Evolutionary conservation across 2,113 vertebrate genomes (phyloP).

Genomic region (Cariama cristata): DNA sequence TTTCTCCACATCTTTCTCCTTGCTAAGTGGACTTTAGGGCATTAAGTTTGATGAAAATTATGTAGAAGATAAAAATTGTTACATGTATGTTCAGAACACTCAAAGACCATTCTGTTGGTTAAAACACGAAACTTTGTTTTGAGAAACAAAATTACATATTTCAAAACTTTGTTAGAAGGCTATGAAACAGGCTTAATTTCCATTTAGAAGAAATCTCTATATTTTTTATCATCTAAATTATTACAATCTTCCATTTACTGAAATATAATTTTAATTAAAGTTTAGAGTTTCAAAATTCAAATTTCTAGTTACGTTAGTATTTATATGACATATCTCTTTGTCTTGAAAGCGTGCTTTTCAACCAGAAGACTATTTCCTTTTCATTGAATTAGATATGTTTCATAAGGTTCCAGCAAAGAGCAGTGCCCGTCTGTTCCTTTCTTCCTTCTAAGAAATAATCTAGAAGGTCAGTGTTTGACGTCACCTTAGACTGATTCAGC

Average conservation of each 20-base stretch:
- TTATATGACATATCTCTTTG: not conserved
- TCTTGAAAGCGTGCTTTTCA: not conserved
- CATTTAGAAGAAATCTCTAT: not conserved
- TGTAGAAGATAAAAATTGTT: not conserved
- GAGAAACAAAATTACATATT: not conserved
- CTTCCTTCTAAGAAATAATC: not conserved
- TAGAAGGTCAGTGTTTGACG: not conserved
- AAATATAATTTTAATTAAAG: conserved; percentile 2
- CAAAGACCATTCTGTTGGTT: not conserved
- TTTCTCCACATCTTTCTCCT: not conserved
- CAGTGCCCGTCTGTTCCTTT: not conserved
- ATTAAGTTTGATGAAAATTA: not conserved
- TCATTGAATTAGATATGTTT: not conserved
- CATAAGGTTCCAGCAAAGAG: not conserved
- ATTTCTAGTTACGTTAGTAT: not conserved
- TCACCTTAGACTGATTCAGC: not conserved
- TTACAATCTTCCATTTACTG: not conserved
- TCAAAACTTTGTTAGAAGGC: not conserved
- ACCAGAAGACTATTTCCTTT: not conserved
- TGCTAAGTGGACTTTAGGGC: not conserved
- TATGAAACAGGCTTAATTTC: not conserved
- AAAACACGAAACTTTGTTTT: not conserved
- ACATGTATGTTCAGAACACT: not conserved
- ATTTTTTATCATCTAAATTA: not conserved
- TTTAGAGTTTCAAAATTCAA: not conserved